Conservation (phyloP, 2,113 vertebrate species). For the Lanius ludovicianus region DNA sequence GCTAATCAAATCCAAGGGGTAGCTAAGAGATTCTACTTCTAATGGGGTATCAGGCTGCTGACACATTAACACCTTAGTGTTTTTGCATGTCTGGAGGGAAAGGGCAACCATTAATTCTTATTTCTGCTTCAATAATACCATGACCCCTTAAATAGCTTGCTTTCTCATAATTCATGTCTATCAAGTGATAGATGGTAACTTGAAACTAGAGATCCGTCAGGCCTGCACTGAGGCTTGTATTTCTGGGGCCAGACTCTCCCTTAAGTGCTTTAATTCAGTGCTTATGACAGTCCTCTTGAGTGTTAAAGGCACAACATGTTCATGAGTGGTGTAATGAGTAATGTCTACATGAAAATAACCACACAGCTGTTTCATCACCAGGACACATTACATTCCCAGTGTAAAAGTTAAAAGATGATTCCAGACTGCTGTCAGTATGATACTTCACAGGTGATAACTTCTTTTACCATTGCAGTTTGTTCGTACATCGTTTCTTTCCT, state of each 20-base stretch:
- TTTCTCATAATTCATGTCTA: background rate
- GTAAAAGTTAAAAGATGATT: background rate
- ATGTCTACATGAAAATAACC: background rate
- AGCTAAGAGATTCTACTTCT: background rate
- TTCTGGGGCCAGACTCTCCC: background rate
- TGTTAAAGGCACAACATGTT: background rate
- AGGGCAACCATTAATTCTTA: background rate
- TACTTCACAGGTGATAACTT: background rate
- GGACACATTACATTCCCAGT: background rate
- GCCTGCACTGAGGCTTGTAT: background rate
- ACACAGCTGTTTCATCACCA: background rate
- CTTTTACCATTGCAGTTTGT: background rate
- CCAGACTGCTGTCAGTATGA: background rate
- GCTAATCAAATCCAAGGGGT: background rate
- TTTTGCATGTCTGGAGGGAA: background rate
- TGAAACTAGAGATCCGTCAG: background rate
- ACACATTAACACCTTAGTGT: background rate
- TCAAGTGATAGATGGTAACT: background rate
- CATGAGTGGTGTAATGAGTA: background rate
- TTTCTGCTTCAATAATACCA: background rate
- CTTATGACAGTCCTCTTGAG: background rate
- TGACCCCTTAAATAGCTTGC: background rate
- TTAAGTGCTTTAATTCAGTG: conserved; percentile 11
- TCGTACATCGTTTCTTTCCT: background rate
- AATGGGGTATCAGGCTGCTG: background rate